Conservation (phyloP, 1,140 invertebrate species). For the Stegodyphus dumicola region DNA sequence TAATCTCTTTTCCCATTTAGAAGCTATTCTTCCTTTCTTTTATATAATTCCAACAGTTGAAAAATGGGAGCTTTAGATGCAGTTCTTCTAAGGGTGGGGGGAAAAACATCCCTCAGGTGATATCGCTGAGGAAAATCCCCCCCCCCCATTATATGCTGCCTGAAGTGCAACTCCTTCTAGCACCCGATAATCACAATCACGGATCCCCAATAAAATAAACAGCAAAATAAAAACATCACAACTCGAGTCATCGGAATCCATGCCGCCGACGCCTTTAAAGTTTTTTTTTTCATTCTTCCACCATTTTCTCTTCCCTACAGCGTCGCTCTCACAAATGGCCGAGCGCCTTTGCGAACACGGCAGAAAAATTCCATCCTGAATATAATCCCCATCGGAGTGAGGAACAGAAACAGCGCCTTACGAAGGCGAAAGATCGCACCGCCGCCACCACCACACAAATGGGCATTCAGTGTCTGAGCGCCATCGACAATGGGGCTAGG, state of each 20-base stretch:
- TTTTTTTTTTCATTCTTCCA: conserved; percentile 1
- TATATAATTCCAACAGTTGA: too few species aligned
- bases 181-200: conserved; percentile 37
- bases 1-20: too few species aligned
- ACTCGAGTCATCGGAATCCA: conserved; percentile 23
- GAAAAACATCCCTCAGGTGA: too few species aligned
- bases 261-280: conserved; percentile 29
- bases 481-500: conserved; percentile 42
- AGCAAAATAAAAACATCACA: conserved; percentile 21
- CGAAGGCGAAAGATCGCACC: conserved; percentile 6
- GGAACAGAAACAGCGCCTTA: background rate
- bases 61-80: too few species aligned
- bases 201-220: conserved; percentile 30
- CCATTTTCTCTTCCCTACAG: conserved; percentile 2
- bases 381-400: conserved; percentile 47
- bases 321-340: conserved; percentile 8
- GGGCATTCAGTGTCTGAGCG: conserved; percentile 52
- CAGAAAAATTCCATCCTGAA: conserved; percentile 44
- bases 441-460: conserved; percentile 21
- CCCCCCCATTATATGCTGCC: too few species aligned
- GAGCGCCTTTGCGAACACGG: background rate
- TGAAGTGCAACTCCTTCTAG: background rate
- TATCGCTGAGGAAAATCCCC: too few species aligned
- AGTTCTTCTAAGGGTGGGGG: too few species aligned
- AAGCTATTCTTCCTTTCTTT: too few species aligned